Percentiles rank a stretch among this genome's conserved stretches.
Evolutionary conservation across 2,113 vertebrate genomes (phyloP).

Genomic region (Mirza zaza): DNA sequence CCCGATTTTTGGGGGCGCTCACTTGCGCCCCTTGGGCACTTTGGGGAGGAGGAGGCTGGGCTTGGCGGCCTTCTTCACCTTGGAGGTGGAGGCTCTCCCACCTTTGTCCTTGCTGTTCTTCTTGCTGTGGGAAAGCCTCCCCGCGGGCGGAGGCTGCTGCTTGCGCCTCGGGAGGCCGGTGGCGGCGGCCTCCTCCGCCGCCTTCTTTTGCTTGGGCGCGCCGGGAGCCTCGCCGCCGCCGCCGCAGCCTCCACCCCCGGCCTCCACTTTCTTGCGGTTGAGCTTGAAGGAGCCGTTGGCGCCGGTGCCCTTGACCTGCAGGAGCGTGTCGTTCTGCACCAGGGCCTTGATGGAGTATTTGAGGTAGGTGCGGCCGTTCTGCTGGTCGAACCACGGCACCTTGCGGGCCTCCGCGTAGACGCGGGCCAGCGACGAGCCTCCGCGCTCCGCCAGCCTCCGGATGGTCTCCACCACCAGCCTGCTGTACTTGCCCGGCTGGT

Average conservation of each 20-base stretch:
- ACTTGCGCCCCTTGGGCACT: too few relatives aligned
- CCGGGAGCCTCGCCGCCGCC: conserved; percentile 64
- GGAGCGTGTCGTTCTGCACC: conserved; percentile 91
- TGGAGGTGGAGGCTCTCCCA: too few relatives aligned
- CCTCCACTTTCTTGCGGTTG: conserved; percentile 90
- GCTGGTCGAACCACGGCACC: conserved; percentile 92
- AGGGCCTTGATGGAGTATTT: conserved; percentile 91
- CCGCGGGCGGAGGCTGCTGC: too few relatives aligned
- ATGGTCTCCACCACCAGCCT: conserved; percentile 90
- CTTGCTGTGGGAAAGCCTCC: too few relatives aligned
- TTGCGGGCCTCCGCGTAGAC: conserved; percentile 91
- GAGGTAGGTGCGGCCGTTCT: conserved; percentile 91
- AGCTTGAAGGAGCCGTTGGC: conserved; percentile 93
- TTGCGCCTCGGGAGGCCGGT: too few relatives aligned
- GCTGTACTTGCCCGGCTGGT: conserved; percentile 91
- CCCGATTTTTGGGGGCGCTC: too few relatives aligned
- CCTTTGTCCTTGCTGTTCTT: too few relatives aligned
- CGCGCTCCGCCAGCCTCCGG: conserved; percentile 87
- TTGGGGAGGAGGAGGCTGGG: too few relatives aligned
- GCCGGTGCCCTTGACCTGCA: conserved; percentile 91
- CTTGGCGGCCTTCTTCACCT: too few relatives aligned
- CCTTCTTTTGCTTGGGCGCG: too few relatives aligned
- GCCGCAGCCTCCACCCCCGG: conserved; percentile 81
- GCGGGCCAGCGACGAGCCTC: conserved; percentile 90
- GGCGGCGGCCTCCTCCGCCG: too few relatives aligned